Base-by-base conservation (phyloP, 2,888 invertebrate genomes). In the Ophion costatus region DNA sequence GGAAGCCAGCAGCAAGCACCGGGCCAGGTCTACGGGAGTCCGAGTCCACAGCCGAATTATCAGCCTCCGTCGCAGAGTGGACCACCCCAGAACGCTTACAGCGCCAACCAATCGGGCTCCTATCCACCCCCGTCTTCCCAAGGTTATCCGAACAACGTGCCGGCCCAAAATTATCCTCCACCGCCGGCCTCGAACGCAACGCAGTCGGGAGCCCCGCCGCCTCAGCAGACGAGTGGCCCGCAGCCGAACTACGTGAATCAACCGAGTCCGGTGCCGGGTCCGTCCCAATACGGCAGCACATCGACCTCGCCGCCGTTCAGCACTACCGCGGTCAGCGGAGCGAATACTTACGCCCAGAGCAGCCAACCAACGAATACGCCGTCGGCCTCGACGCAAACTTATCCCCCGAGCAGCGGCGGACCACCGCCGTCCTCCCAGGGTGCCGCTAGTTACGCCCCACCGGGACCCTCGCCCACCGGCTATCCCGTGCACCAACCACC, bases 381-480 rank as follows among this genome's bases (percentile, higher is more conserved):
- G 11, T 94, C 94, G 0, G 94, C 94, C 14, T 94, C 94, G 0
- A 94, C 94, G 1, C 94, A 94, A 84, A 96, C 96, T 38, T 96
- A 96, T 92, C 95, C 96, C 0, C 95, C 96, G n/a, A 95, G 95
- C 80, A 90, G 90, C 87, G 91, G 91, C 56, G 92, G 94, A 22
- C 94, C 94, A 59, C 93, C 93, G 1, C 91, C 94, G 2, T 88
- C 92, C 74, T 91, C 94, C 0, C 94, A 94, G 85, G 92, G 92
- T 7, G 92, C 92, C 63, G 93, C 90, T 33, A 93, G 90, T 20
- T 94, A 92, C 82, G 91, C 91, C 63, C 95, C 96, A 89, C 95
- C 96, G 42, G 96, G 96, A 90, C 95, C 96, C 2, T 95, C 96
- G 2, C 95, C 95, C 29, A 95, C 95, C 79, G 96, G 96, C 78